Conservation (phyloP, 2,888 invertebrate species). For the Syrista parreyssii region DNA sequence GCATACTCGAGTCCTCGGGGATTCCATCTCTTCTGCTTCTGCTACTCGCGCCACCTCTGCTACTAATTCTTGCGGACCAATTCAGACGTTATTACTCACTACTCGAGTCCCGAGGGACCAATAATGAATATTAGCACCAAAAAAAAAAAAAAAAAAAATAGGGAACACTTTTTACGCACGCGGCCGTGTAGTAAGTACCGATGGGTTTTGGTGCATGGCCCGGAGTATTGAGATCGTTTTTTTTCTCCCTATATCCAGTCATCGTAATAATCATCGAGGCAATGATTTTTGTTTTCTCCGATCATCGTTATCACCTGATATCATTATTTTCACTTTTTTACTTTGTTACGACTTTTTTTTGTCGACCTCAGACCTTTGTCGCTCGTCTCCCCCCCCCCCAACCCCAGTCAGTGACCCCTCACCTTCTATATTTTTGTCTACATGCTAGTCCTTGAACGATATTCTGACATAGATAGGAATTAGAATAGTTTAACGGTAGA, state of each 20-base stretch:
- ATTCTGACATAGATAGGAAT: constrained; percentile 44
- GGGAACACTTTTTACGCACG: neutral
- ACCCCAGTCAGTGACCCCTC: constrained; percentile 5
- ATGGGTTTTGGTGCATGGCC: constrained; percentile 60
- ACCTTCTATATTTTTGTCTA: constrained; percentile 16
- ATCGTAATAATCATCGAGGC: constrained; percentile 23
- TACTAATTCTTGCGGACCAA: constrained; percentile 12
- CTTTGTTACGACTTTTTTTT: too few relatives aligned
- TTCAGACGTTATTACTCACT: neutral
- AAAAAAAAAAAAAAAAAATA: too few relatives aligned
- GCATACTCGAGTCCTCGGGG: neutral
- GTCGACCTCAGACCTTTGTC: too few relatives aligned
- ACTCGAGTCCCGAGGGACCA: constrained; percentile 1
- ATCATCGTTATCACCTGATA: too few relatives aligned
- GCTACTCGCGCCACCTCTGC: constrained; percentile 19
- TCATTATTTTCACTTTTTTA: neutral
- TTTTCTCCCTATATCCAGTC: constrained; percentile 19
- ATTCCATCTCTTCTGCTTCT: constrained; percentile 36
- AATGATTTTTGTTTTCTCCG: constrained; percentile 28
- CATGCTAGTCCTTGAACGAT: constrained; percentile 4
- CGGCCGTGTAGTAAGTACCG: constrained; percentile 60
- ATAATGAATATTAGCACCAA: neutral
- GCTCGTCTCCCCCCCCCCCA: too few relatives aligned
- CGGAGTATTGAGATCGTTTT: constrained; percentile 38
- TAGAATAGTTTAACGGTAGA: constrained; percentile 47